Base-by-base conservation (phyloP, 1,140 invertebrate species). In the Calycopis cecrops region DNA sequence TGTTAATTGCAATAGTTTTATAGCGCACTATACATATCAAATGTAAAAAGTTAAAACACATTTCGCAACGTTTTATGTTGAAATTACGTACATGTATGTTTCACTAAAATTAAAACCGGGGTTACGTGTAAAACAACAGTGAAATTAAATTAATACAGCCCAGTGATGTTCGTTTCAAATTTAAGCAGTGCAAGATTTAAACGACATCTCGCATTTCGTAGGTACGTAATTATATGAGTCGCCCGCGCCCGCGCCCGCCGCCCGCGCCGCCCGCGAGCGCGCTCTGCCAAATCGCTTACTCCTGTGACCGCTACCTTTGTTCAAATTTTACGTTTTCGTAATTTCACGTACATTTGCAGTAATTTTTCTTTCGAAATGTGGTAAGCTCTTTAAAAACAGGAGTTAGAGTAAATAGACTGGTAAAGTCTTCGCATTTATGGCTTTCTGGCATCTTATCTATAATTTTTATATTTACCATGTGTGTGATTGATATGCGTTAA, bases 111-210 rank as follows among this genome's bases (percentile, higher is more conserved):
- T 52, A 57, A 59, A 62, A 57, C 35, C 33, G 48, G 48, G 48
- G 52, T 58, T 49, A 47, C 21, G 18, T 60, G 55, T 66, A 57
- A 53, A 71, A 71, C 58, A 71, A 67, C 67, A 70, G 59, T 66
- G 59, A 77, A 79, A 81, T 83, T 70, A 80, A 80, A 83, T 82
- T 76, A 85, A 79, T 77, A 69, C 67, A 71, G 69, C 65, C 65
- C 67, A 63, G 68, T 76, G 69, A 72, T 75, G 76, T 73, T 79
- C 72, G 76, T 67, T 75, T 79, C 67, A 77, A 86, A 79, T 77
- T 79, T 81, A 82, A 83, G 75, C 76, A 75, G 72, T 69, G 79
- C 69, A 79, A 82, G 78, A 82, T 85, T 85, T 79, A 83, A 85
- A 71, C 73, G 79, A 76, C 75, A 78, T 71, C 73, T 79, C 73